Evolutionary conservation across 2,888 invertebrate species (phyloP), one percentile per base, ranked within the genome.

Genomic region (Noctua pronuba): DNA sequence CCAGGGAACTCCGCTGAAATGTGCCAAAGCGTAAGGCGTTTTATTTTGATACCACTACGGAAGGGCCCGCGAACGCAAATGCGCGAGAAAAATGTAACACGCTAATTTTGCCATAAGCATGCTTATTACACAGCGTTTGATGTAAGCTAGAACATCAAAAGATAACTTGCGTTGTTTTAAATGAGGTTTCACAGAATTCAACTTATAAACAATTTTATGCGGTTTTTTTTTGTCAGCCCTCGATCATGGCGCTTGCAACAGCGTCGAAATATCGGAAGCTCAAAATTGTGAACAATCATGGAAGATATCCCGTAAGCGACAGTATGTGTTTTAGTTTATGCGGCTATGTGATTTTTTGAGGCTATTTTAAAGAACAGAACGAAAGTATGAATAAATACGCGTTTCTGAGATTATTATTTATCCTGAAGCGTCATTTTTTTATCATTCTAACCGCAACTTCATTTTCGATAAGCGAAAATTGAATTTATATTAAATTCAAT

Each of bases 1-100:
- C 92, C 81, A 44, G 81, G 65, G 81, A 81, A 79, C 82, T 92
- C 89, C 90, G 90, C 90, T 88, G 91, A 94, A 95, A 94, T 94
- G 93, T 93, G 93, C 91, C 91, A 93, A 93, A 92, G 92, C 92
- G 92, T 92, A 89, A 92, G 88, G 89, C 91, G 88, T 93, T 94
- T 95, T 93, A 94, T 94, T 94, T 93, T 92, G 90, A 92, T 92
- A 92, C 89, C 90, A 88, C 91, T 91, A 85, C 84, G 82, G 84
- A 72, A 85, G 85, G 88, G 84, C 76, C 49, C 73, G 52, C 68
- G 78, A 82, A 79, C 58, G 75, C 62, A 79, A 81, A 83, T 73
- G 77, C 65, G 78, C 82, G 83, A 77, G 81, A 88, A 89, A 88
- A 88, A 88, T 88, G 74, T 84, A 78, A 55, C 77, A 80, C 76